Evolutionary conservation across 2,113 vertebrate genomes (phyloP), one percentile per base, ranked within the genome.

Genomic region (Callithrix jacchus): DNA sequence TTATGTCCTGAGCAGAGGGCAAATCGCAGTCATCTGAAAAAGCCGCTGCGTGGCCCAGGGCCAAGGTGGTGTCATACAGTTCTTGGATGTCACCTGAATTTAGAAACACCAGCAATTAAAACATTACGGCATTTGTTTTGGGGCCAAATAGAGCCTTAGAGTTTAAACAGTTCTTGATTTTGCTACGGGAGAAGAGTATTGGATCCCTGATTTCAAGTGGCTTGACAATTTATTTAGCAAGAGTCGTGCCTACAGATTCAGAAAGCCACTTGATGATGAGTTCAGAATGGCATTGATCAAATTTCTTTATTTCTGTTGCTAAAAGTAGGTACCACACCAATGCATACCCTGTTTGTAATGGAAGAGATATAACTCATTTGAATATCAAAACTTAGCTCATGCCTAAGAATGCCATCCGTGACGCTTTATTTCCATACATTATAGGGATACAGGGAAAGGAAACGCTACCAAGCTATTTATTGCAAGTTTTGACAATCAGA

Each of bases 11-110:
- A 4, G 99, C 99, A 32, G 98, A 98, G 40, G 99, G 99, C 93
- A 99, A 97, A 89, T 99, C 99, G 3, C 99, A 99, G 97, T 99
- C 99, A 11, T 99, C 99, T 30, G 99, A 99, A 71, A 99, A 99
- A 42, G 99, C 99, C 8, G 99, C 99, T 1, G 99, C 99, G 0
- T 99, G 99, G 56, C 99, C 99, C 8, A 98, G 96, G 91, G 99
- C 98, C 98, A 99, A 97, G 20, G 98, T 97, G 10, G 99, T 99
- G 1, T 98, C 85, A 0, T 99, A 99, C 91, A 99, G 98, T 61
- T 99, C 99, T 96, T 98, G 98, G 94, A 99, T 99, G 96, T 99
- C 99, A 87, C 99, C 99, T 99, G 98, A 13, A 89, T 94, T 91
- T 37, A 82, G 84, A 97, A 92, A 95, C 8, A 45, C 42, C 49